Conservation (phyloP, 2,113 vertebrate genomes). For the Pipra filicauda region DNA sequence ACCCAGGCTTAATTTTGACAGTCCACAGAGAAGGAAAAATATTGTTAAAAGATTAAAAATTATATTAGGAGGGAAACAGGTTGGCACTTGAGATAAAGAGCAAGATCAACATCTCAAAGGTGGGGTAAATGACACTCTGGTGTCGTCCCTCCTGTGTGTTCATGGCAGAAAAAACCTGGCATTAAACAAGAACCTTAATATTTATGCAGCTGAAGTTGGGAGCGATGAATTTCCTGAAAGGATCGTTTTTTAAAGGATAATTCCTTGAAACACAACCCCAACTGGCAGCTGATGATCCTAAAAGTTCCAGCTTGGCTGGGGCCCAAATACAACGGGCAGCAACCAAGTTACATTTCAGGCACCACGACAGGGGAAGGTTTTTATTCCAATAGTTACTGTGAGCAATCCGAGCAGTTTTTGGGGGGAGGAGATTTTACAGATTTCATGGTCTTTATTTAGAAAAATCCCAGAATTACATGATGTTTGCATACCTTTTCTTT, state of each 20-base stretch:
- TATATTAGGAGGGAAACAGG: background rate
- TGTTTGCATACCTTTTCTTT: slow-evolving; percentile 85
- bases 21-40: background rate
- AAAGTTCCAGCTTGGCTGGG: background rate
- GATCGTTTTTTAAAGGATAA: background rate
- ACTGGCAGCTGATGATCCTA: background rate
- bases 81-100: background rate
- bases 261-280: background rate
- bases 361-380: background rate
- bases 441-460: background rate
- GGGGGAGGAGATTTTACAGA: background rate
- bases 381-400: background rate
- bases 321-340: background rate
- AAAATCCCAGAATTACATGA: background rate
- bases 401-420: background rate
- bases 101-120: background rate
- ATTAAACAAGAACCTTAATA: background rate
- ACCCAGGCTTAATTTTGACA: background rate
- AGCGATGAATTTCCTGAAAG: background rate
- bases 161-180: background rate
- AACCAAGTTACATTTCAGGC: background rate
- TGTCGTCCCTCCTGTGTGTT: background rate
- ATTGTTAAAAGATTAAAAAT: background rate
- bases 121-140: background rate
- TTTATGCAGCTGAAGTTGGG: background rate